Evolutionary conservation across 2,797 vertebrate species (phyloP), one percentile per base, ranked within the genome.

Genomic region (Molothrus aeneus): DNA sequence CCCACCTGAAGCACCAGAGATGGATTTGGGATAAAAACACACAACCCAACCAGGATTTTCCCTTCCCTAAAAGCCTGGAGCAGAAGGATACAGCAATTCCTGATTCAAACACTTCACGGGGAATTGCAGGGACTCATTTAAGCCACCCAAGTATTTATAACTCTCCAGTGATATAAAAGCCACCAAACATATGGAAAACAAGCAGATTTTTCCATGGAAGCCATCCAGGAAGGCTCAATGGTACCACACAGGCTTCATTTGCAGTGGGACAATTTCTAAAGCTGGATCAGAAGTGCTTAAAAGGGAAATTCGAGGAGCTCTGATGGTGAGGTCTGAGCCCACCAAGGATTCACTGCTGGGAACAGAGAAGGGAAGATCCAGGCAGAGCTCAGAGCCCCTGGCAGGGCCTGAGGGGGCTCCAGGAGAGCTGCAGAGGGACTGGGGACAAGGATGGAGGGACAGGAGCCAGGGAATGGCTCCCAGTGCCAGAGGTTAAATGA

Each of bases 281-380:
- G 47, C 74, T 43, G 80, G 73, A 81, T 63, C 81, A 31, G 48
- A 15, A 1, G 3, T 4, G 50, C 22, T 77, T 36, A 60, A 69
- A 6, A 54, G 31, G 53, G 71, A 60, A 69, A 81, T 75, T 40
- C 1, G 5, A 57, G 57, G 51, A 3, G 6, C n/a, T 45, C 34
- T 6, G 48, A 34, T 4, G 54, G 54, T 4, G 38, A 59, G 61
- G 45, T 18, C 71, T 51, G 26, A 79, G 36, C 64, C 40, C 84
- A 45, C 43, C 78, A 50, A 29, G 36, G 60, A 75, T 17, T 43
- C 45, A 18, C 19, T 47, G 78, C 42, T 57, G 24, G 4, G 48
- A 78, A n/a, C 0, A 3, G 38, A 11, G 40, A 31, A 1, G 45
- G 0, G 21, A 47, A 2, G 1, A 1, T 66, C 40, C 86, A 74